These are phyloP conservation scores for Willowsia nigromaculata DNA, from an alignment of 2,888 invertebrate genomes.

Conservation along the genomic window DNA sequence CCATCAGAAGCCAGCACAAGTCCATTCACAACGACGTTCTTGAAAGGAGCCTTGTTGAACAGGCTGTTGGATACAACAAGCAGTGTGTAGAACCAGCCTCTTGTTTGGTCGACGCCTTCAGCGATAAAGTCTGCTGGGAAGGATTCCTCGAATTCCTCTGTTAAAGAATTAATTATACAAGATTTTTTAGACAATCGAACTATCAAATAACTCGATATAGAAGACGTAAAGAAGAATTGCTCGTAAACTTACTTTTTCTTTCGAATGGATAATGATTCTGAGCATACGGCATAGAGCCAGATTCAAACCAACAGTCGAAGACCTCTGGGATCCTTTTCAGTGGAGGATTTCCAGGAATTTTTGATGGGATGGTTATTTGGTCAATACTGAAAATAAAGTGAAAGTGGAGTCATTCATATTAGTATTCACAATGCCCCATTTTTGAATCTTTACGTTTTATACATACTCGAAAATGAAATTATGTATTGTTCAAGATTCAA, in stretches of 20 bases:
- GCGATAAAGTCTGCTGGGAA: slow-evolving; percentile 99
- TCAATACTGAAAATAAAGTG: slow-evolving; percentile 85
- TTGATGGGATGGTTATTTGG: slow-evolving; percentile 94
- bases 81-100: slow-evolving; percentile 99
- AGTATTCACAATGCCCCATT: too few species aligned
- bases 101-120: slow-evolving; percentile 99
- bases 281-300: slow-evolving; percentile 99
- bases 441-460: too few species aligned
- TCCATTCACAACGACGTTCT: slow-evolving; percentile 98
- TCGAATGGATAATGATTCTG: slow-evolving; percentile 98
- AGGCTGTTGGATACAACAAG: slow-evolving; percentile 97
- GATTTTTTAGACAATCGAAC: too few species aligned
- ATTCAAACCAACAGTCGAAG: slow-evolving; percentile 99
- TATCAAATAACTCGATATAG: not conserved
- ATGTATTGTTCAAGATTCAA: not conserved
- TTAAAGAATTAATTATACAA: too few species aligned
- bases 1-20: slow-evolving; percentile 97
- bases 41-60: slow-evolving; percentile 97
- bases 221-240: not conserved
- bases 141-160: slow-evolving; percentile 90
- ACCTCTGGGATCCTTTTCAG: slow-evolving; percentile 94
- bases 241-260: slow-evolving; percentile 82
- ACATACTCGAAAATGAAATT: too few species aligned
- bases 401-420: too few species aligned
- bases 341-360: slow-evolving; percentile 89